A percentile compares a stretch with the other conserved stretches of the same genome.
Evolutionary conservation across 2,888 invertebrate genomes (phyloP).

Genomic region (Apodemia mormo): DNA sequence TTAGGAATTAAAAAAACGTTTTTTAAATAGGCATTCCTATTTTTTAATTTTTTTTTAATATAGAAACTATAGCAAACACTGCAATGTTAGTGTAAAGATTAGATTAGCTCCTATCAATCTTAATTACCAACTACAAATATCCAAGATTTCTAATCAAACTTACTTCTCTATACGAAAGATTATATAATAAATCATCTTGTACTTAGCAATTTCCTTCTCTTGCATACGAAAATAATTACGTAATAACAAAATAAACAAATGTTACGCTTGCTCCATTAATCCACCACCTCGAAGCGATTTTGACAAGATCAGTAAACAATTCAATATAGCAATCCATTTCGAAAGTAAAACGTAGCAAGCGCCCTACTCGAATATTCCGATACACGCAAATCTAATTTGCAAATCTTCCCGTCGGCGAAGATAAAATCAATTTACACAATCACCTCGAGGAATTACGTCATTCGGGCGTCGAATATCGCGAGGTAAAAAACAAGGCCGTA

Average conservation of each 20-base stretch:
- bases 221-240: background rate
- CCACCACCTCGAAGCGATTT: constrained; percentile 10
- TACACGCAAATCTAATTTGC: constrained; percentile 18
- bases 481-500: constrained; percentile 66
- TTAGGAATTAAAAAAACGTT: no score
- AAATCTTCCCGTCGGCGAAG: constrained; percentile 46
- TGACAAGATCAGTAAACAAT: constrained; percentile 15
- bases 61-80: no score
- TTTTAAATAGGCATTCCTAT: no score
- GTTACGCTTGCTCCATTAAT: constrained; percentile 11
- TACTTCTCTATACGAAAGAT: no score
- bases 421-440: constrained; percentile 63
- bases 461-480: constrained; percentile 61
- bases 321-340: constrained; percentile 14
- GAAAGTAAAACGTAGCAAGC: constrained; percentile 13
- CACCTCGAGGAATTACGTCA: constrained; percentile 65
- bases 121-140: no score
- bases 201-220: background rate
- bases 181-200: no score
- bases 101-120: no score
- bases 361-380: constrained; percentile 18
- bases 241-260: background rate
- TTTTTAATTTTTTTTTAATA: no score
- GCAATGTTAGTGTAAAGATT: no score
- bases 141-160: no score